Evolutionary conservation across 2,797 vertebrate species (phyloP).

Genomic region (Diplodus sargus): DNA sequence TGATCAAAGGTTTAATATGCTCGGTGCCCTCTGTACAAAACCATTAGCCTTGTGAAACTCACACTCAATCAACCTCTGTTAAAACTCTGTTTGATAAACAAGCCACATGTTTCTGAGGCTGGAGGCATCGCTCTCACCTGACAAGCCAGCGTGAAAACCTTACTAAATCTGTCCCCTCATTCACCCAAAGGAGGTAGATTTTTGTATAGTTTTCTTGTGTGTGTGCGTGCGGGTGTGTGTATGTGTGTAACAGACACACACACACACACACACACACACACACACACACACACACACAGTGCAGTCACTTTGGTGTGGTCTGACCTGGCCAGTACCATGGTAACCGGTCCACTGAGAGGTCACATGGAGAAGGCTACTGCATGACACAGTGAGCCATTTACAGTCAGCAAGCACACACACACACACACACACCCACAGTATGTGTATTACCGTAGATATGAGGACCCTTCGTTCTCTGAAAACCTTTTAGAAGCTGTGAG

Average conservation of each 20-base stretch:
- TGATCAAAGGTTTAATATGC: too few relatives aligned
- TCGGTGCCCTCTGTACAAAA: too few relatives aligned
- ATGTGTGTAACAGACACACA: not conserved
- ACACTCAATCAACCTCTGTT: not conserved
- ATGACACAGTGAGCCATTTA: constrained; percentile 33
- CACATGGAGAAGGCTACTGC: constrained; percentile 33
- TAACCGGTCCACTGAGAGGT: constrained; percentile 33
- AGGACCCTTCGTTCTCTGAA: constrained; percentile 1
- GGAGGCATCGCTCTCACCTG: not conserved
- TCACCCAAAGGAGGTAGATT: not conserved
- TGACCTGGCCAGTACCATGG: constrained; percentile 32
- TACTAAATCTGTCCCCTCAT: not conserved
- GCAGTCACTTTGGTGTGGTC: constrained; percentile 30
- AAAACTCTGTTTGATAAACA: not conserved
- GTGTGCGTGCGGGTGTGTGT: not conserved
- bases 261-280: not conserved
- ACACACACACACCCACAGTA: not conserved
- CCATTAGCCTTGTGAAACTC: too few relatives aligned
- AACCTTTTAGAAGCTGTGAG: not conserved
- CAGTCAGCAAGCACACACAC: constrained; percentile 17
- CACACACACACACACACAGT: constrained; percentile 3
- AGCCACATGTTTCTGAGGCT: too few relatives aligned
- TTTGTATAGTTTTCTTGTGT: not conserved
- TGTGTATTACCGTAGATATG: not conserved
- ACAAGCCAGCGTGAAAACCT: not conserved